Evolutionary conservation across 2,113 vertebrate genomes (phyloP), one percentile per base, ranked within the genome.

Genomic region (Amia ocellicauda): DNA sequence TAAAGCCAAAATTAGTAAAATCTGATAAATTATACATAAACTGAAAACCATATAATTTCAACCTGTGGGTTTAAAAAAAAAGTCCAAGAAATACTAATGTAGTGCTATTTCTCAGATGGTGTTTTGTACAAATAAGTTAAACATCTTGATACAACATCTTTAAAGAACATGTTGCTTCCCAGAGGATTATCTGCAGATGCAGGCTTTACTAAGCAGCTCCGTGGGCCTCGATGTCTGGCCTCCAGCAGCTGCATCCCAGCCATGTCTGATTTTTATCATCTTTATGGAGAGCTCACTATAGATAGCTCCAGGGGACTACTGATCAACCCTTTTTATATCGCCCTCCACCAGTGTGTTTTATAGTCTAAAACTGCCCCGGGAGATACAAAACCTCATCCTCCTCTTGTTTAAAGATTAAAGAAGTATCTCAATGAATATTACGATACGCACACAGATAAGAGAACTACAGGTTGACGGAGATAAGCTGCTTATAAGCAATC

Each of bases 261-360:
- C 58, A 58, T 22, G 42, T 58, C 51, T 62, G 72, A 72, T 76
- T 66, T 56, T 68, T 76, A 74, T 79, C 74, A 70, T 20, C 55
- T 57, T 63, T 60, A 62, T 28, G 41, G 26, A 36, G 11, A 53
- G 60, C 43, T 52, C 42, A 31, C 28, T 41, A 14, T 50, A 50
- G 13, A 41, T 63, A 60, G 51, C 65, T 68, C 10, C 43, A 61
- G 67, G 66, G 63, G 40, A 42, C 3, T 11, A 23, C 22, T 54
- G 22, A 27, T 52, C 50, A 24, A 16, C 20, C 47, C 49, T 68
- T 65, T 72, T 75, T 71, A 67, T 74, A 42, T 68, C n/a, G 16
- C 26, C 27, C 54, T n/a, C 28, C 56, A 29, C 19, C n/a, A 58
- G 19, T 7, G 19, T 31, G 43, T 20, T 47, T 17, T 36, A 26